phyloP scores from a whole-genome alignment of 2,797 vertebrate genomes.

The Siniperca scherzeri region DNA sequence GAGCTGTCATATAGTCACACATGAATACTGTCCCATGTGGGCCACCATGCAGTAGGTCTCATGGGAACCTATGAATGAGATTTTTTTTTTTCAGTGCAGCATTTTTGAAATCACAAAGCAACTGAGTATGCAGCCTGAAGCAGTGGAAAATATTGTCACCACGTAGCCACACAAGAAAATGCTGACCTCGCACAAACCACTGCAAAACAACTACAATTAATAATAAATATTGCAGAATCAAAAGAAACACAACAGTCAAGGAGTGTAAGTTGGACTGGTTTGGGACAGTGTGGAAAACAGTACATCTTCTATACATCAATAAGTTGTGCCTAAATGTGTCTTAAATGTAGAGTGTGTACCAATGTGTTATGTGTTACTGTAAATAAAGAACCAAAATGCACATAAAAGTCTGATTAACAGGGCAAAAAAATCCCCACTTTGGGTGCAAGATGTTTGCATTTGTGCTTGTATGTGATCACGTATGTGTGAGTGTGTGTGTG shows the following conservation, averaged over 20 bases:
- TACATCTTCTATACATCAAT: neutral
- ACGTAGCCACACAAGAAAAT: slow-evolving; percentile 7
- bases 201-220: neutral
- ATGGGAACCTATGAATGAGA: neutral
- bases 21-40: neutral
- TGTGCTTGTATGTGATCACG: neutral
- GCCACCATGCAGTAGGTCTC: neutral
- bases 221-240: neutral
- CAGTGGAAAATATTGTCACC: slow-evolving; percentile 8
- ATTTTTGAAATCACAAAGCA: neutral
- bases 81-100: neutral
- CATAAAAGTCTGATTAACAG: slow-evolving; percentile 5
- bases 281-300: neutral
- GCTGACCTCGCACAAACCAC: slow-evolving; percentile 1
- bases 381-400: neutral
- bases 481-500: slow-evolving; percentile 19
- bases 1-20: neutral
- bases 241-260: neutral
- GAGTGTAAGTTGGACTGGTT: neutral
- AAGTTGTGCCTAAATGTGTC: neutral
- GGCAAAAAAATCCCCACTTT: neutral
- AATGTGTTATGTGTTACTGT: neutral
- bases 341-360: neutral
- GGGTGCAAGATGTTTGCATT: neutral
- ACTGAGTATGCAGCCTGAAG: neutral